phyloP scores from a whole-genome alignment of 2,797 vertebrate species.

The Sparidentex hasta region DNA sequence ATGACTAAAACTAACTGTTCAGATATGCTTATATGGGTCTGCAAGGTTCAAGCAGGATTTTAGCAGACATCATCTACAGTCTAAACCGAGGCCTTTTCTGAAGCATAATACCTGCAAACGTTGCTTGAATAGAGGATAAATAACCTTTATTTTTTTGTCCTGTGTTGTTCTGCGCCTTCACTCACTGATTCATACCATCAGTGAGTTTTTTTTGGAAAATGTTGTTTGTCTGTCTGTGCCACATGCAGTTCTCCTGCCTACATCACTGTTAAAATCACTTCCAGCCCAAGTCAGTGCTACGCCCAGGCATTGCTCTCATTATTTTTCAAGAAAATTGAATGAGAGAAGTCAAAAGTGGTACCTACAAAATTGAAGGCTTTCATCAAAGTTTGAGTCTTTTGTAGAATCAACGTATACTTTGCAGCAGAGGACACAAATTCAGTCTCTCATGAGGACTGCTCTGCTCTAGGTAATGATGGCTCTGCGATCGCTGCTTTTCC shows the following conservation, averaged over 20 bases:
- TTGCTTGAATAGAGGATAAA: background rate
- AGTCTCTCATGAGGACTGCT: slow-evolving; percentile 11
- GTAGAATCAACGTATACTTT: slow-evolving; percentile 25
- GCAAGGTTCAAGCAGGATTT: background rate
- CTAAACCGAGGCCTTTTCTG: background rate
- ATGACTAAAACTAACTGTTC: background rate
- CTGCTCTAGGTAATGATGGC: slow-evolving; percentile 12
- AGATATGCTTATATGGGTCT: background rate
- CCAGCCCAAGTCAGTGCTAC: slow-evolving; percentile 7
- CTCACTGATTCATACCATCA: background rate
- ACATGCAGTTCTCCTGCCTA: background rate
- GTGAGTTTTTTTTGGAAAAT: background rate
- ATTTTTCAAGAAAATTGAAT: slow-evolving; percentile 31
- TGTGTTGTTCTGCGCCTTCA: background rate
- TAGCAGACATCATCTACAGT: background rate
- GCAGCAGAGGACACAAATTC: slow-evolving; percentile 13
- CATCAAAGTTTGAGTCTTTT: slow-evolving; percentile 25
- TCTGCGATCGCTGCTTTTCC: slow-evolving; percentile 7
- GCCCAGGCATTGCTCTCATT: slow-evolving; percentile 23
- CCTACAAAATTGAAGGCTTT: slow-evolving; percentile 40
- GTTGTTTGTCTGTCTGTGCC: background rate
- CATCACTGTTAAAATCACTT: slow-evolving; percentile 16
- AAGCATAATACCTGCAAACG: background rate
- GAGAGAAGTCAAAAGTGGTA: slow-evolving; percentile 39
- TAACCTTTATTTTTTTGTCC: too few relatives aligned